Evolutionary conservation across 2,113 vertebrate species (phyloP).

Genomic region (Syngnathoides biaculeatus): DNA sequence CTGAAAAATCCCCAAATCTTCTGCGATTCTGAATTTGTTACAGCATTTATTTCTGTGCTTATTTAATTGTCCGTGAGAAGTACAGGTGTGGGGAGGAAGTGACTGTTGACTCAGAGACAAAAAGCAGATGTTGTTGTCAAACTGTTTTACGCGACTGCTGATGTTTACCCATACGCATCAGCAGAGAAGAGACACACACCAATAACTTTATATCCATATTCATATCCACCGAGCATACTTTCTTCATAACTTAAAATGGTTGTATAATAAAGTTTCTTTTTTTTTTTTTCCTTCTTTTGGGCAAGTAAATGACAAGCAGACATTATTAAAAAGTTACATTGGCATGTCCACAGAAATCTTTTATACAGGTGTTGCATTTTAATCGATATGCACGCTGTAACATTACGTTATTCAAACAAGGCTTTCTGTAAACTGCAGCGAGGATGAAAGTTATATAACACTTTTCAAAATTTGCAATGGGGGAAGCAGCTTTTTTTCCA

Average conservation of each 20-base stretch:
- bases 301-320: background rate
- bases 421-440: background rate
- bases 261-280: background rate
- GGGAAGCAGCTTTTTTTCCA: background rate
- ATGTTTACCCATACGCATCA: constrained; percentile 24
- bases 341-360: background rate
- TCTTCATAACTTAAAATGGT: background rate
- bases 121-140: constrained; percentile 43
- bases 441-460: background rate
- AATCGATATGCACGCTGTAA: background rate
- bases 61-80: background rate
- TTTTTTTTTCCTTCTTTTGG: background rate
- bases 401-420: background rate
- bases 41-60: background rate
- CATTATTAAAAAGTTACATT: background rate
- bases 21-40: background rate
- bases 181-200: constrained; percentile 23
- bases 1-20: background rate
- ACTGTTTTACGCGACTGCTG: constrained; percentile 30
- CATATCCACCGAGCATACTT: background rate
- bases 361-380: background rate
- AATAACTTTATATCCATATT: constrained; percentile 7
- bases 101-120: constrained; percentile 39
- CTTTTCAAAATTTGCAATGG: background rate
- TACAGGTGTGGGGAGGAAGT: constrained; percentile 16